Evolutionary conservation across 1,140 invertebrate genomes (phyloP).

Genomic region (Ceratosolen fusciceps): DNA sequence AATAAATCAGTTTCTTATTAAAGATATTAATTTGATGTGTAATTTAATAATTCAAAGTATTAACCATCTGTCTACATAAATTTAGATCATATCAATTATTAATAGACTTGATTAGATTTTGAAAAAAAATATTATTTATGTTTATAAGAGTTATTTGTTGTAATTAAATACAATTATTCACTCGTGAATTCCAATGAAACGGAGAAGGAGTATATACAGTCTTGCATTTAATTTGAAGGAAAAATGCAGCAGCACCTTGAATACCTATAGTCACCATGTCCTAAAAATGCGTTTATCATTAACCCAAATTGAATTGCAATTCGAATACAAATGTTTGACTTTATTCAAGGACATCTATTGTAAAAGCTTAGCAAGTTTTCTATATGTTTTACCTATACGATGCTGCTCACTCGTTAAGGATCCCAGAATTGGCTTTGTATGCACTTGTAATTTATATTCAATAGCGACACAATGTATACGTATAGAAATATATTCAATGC

Average conservation of each 20-base stretch:
- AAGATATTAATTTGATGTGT: no score
- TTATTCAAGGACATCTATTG: constrained; percentile 34
- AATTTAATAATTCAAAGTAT: no score
- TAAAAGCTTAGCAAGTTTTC: neutral
- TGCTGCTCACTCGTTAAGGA: neutral
- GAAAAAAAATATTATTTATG: no score
- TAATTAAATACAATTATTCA: no score
- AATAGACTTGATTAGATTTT: no score
- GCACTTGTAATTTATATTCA: constrained; percentile 11
- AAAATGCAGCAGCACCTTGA: neutral
- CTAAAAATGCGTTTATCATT: constrained; percentile 39
- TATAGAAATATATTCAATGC: neutral
- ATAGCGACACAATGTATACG: neutral
- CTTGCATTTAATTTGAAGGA: neutral
- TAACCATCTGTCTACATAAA: no score
- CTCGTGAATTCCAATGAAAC: no score
- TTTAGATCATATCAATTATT: no score
- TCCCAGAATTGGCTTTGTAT: neutral
- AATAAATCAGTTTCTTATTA: no score
- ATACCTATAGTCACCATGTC: neutral
- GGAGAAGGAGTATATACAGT: neutral
- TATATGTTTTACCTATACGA: neutral
- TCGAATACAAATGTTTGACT: constrained; percentile 2
- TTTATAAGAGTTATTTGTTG: no score
- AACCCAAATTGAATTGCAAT: constrained; percentile 32